Percentiles rank a stretch among this genome's conserved stretches.
Conservation (phyloP, 2,888 invertebrate genomes). For the Platynereis dumerilii region DNA sequence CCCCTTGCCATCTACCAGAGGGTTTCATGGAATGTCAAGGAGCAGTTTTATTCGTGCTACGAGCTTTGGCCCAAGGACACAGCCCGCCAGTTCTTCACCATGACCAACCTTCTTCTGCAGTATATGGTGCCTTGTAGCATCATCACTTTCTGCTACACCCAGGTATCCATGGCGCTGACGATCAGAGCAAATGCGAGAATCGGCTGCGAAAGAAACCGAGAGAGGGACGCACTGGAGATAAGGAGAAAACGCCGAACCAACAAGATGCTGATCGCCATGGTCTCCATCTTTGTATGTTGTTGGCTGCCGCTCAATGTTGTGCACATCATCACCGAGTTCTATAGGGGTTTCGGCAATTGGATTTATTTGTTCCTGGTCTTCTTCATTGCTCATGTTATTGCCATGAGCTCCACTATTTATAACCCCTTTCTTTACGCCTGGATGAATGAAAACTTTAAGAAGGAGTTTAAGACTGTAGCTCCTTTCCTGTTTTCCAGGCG, state of each 20-base stretch:
- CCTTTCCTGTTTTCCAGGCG: conserved; percentile 59
- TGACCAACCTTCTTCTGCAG: conserved; percentile 88
- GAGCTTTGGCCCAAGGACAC: conserved; percentile 88
- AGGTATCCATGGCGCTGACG: conserved; percentile 86
- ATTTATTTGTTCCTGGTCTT: conserved; percentile 85
- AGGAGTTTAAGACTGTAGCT: conserved; percentile 66
- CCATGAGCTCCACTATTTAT: no score
- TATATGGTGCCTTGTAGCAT: conserved; percentile 95
- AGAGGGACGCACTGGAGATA: conserved; percentile 88
- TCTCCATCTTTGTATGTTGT: conserved; percentile 90
- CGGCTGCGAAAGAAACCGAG: conserved; percentile 75
- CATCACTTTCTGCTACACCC: conserved; percentile 90
- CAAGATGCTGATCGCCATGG: no score
- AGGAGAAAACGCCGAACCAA: no score
- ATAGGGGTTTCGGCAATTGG: conserved; percentile 69
- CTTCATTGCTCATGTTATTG: no score
- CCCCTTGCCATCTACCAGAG: no score
- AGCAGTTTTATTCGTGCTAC: conserved; percentile 63
- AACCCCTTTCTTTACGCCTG: no score
- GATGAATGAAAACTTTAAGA: no score
- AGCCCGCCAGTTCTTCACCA: no score
- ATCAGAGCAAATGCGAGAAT: conserved; percentile 84
- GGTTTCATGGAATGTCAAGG: no score
- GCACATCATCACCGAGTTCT: conserved; percentile 74
- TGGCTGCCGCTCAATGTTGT: conserved; percentile 82